These are phyloP conservation scores for Drosophila emarginata DNA, from an alignment of 2,888 invertebrate genomes.

Conservation along the genomic window DNA sequence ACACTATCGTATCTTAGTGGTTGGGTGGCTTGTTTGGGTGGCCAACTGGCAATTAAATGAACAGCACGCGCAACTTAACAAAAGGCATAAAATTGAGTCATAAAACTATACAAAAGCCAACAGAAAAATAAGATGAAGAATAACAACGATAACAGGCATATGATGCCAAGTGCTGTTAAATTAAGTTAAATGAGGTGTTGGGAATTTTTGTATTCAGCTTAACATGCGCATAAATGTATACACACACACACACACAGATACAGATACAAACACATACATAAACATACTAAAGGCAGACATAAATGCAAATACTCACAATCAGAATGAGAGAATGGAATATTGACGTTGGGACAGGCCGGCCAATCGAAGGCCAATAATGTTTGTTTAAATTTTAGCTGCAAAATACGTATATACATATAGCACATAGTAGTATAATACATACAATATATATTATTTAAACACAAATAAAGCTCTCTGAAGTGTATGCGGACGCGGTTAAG, in stretches of 20 bases:
- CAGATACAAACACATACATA: constrained; percentile 41
- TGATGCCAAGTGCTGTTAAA: constrained; percentile 56
- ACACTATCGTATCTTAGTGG: constrained; percentile 39
- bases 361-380: constrained; percentile 69
- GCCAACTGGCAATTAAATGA: constrained; percentile 40
- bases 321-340: constrained; percentile 11
- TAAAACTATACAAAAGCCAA: constrained; percentile 54
- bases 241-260: constrained; percentile 30
- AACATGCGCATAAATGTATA: constrained; percentile 61
- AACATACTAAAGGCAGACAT: background rate
- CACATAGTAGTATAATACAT: constrained; percentile 1
- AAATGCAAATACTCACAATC: constrained; percentile 47
- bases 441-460: constrained; percentile 42
- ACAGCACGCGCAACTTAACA: constrained; percentile 59
- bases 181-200: constrained; percentile 63
- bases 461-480: constrained; percentile 71
- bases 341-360: constrained; percentile 35
- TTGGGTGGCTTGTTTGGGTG: constrained; percentile 60
- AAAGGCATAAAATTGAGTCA: constrained; percentile 72
- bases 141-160: constrained; percentile 47
- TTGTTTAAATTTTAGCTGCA: constrained; percentile 67
- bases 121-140: constrained; percentile 8
- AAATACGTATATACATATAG: constrained; percentile 22
- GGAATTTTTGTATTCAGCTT: constrained; percentile 44
- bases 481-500: constrained; percentile 55